Evolutionary conservation across 1,140 invertebrate species (phyloP).

Genomic region (Paraescarpia echinospica): DNA sequence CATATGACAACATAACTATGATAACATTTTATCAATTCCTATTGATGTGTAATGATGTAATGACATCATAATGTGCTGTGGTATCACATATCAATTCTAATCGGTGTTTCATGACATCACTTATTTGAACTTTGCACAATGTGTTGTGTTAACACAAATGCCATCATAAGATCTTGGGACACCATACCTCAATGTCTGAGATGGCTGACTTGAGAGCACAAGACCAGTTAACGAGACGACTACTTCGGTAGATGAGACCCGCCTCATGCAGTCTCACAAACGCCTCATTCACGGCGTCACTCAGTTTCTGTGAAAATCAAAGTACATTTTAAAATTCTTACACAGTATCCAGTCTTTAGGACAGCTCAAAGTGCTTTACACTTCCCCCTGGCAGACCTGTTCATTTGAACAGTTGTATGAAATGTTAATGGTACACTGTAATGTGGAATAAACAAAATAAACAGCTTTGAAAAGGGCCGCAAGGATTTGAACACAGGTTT

Average conservation of each 20-base stretch:
- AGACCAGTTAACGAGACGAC: conserved; percentile 96
- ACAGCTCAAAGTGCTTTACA: not conserved
- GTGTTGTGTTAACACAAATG: not conserved
- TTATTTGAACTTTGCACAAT: not conserved
- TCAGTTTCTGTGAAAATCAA: conserved; percentile 59
- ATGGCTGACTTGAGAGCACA: conserved; percentile 94
- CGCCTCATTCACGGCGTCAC: conserved; percentile 83
- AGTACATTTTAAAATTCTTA: not conserved
- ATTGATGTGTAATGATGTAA: no score
- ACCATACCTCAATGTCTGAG: conserved; percentile 87
- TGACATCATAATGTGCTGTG: not conserved
- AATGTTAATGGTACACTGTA: no score
- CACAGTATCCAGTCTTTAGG: not conserved
- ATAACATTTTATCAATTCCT: not conserved
- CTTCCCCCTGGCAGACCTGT: not conserved
- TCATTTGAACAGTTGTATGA: no score
- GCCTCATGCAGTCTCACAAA: conserved; percentile 90
- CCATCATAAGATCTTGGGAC: not conserved
- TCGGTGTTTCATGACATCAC: not conserved
- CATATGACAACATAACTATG: not conserved
- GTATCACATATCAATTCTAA: not conserved
- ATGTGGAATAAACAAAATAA: no score
- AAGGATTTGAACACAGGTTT: no score
- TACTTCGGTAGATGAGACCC: conserved; percentile 88
- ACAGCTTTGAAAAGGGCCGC: no score